phyloP scores from a whole-genome alignment of 1,140 invertebrate genomes.

The Platyscapa corneri region DNA sequence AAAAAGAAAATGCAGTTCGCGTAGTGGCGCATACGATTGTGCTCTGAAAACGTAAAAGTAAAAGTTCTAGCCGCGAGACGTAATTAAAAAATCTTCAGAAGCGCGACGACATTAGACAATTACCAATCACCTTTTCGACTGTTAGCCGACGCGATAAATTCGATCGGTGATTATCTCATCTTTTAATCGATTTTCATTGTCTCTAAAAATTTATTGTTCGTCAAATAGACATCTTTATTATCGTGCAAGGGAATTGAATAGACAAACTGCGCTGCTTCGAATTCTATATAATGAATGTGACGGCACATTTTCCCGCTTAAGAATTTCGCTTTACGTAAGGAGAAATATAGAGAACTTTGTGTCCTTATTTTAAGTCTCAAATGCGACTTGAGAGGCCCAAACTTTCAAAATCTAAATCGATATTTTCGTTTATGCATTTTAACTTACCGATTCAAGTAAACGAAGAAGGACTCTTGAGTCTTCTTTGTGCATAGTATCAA shows the following conservation, averaged over 20 bases:
- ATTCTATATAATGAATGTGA: not conserved
- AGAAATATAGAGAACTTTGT: not conserved
- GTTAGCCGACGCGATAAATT: not conserved
- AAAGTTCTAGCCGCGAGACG: too few relatives aligned
- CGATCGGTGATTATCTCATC: too few relatives aligned
- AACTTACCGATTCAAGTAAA: too few relatives aligned
- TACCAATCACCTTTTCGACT: not conserved
- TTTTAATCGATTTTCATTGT: too few relatives aligned
- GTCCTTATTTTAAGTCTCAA: not conserved
- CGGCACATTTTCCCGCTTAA: not conserved
- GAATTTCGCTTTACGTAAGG: not conserved
- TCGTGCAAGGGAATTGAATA: not conserved
- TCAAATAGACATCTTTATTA: not conserved
- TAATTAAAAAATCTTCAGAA: not conserved
- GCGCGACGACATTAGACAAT: not conserved
- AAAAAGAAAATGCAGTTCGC: not conserved
- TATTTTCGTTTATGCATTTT: not conserved
- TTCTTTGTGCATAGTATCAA: too few relatives aligned
- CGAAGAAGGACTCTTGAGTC: too few relatives aligned
- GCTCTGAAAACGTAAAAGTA: not conserved
- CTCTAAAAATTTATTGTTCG: constrained; percentile 7
- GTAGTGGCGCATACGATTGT: not conserved
- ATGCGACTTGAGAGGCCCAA: not conserved
- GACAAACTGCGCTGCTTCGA: too few relatives aligned
- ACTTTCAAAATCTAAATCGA: not conserved